Evolutionary conservation across 1,140 invertebrate genomes (phyloP).

Genomic region (Lasioglossum baleicum): DNA sequence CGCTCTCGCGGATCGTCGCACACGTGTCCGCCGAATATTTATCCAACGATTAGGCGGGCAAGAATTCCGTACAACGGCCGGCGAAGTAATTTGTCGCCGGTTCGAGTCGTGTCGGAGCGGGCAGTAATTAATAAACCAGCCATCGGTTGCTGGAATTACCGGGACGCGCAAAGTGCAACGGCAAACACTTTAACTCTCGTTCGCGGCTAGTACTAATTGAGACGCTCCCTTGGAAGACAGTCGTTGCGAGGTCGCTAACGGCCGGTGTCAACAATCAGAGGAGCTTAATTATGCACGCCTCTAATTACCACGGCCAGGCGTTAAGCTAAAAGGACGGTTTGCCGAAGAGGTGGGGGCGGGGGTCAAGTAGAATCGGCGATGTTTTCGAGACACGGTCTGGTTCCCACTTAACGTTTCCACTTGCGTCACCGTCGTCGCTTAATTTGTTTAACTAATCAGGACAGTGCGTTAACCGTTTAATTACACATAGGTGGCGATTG

Average conservation of each 20-base stretch:
- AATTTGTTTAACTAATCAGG: slow-evolving; percentile 72
- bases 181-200: slow-evolving; percentile 65
- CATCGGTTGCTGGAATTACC: slow-evolving; percentile 58
- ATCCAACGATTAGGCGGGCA: slow-evolving; percentile 47
- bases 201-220: slow-evolving; percentile 70
- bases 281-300: slow-evolving; percentile 74
- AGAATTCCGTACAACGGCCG: slow-evolving; percentile 34
- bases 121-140: slow-evolving; percentile 62
- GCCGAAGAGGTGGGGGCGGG: background rate
- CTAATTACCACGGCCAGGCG: slow-evolving; percentile 67
- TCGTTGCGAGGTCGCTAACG: slow-evolving; percentile 69
- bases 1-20: slow-evolving; percentile 39
- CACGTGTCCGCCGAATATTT: slow-evolving; percentile 49
- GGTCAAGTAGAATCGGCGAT: background rate
- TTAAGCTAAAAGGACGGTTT: slow-evolving; percentile 24
- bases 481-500: slow-evolving; percentile 57
- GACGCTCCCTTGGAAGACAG: slow-evolving; percentile 71
- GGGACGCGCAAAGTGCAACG: slow-evolving; percentile 59
- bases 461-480: slow-evolving; percentile 66
- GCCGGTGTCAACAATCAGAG: slow-evolving; percentile 71
- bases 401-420: slow-evolving; percentile 17
- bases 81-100: slow-evolving; percentile 38
- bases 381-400: slow-evolving; percentile 4
- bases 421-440: slow-evolving; percentile 45
- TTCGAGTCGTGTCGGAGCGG: background rate